Conservation (phyloP, 2,888 invertebrate genomes). For the Chrysotoxum bicinctum region DNA sequence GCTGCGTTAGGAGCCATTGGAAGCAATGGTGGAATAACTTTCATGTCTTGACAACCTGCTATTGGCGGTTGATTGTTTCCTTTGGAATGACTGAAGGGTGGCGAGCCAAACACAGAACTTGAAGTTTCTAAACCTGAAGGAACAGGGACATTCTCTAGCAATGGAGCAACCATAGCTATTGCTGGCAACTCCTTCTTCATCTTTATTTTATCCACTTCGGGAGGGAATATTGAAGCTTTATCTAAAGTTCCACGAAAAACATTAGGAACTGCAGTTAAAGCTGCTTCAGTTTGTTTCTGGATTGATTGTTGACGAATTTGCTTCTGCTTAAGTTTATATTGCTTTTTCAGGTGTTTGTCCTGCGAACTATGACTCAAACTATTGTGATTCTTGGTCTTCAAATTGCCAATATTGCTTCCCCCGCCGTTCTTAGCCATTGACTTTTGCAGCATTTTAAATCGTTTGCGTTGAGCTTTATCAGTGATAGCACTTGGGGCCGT, state of each 20-base stretch:
- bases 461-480: conserved; percentile 77
- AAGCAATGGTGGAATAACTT: neutral
- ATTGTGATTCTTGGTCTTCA: conserved; percentile 46
- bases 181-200: conserved; percentile 30
- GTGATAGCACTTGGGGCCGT: conserved; percentile 23
- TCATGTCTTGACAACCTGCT: neutral
- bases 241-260: neutral
- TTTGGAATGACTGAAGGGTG: conserved; percentile 11
- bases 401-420: neutral
- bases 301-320: conserved; percentile 44
- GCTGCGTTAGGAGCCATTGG: neutral
- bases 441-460: conserved; percentile 77
- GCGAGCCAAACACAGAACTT: neutral
- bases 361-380: neutral
- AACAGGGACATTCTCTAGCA: neutral
- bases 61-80: conserved; percentile 7
- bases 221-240: neutral
- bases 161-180: neutral
- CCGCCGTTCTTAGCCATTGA: conserved; percentile 56
- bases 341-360: conserved; percentile 57
- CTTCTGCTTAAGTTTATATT: conserved; percentile 59
- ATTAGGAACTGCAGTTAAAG: neutral
- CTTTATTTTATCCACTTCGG: neutral
- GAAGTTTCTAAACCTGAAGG: neutral
- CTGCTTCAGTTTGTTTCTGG: conserved; percentile 48